These are phyloP conservation scores for Menidia menidia DNA, from an alignment of 2,797 vertebrate genomes.

Conservation along the genomic window DNA sequence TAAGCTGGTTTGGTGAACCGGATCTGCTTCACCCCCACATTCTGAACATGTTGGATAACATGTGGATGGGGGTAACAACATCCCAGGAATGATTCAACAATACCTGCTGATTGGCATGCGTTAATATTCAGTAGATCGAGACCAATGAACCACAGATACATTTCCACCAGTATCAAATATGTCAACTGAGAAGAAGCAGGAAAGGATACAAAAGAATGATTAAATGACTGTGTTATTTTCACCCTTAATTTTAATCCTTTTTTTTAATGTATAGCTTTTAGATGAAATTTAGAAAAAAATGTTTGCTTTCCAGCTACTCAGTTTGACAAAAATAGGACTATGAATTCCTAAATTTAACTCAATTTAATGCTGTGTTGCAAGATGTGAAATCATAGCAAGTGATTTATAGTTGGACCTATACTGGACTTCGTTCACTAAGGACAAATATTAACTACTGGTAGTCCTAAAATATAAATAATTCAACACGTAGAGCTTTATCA, in stretches of 20 bases:
- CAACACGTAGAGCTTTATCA: too few relatives aligned
- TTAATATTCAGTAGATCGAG: too few relatives aligned
- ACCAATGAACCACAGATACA: too few relatives aligned
- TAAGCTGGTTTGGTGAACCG: conserved; percentile 1
- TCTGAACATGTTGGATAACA: neutral
- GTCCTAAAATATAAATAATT: too few relatives aligned
- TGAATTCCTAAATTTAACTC: neutral
- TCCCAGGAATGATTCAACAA: neutral
- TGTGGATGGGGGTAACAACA: neutral
- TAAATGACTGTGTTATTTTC: too few relatives aligned
- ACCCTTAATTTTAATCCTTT: neutral
- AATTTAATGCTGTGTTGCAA: neutral
- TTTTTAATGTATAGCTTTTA: neutral
- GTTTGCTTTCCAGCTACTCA: neutral
- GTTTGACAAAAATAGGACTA: neutral
- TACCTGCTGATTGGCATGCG: too few relatives aligned
- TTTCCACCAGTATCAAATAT: neutral
- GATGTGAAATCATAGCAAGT: too few relatives aligned
- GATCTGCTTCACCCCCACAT: neutral
- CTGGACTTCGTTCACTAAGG: too few relatives aligned
- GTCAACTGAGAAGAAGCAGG: neutral
- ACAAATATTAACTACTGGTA: too few relatives aligned
- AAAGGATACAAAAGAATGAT: too few relatives aligned
- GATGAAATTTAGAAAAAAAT: too few relatives aligned
- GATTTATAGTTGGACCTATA: too few relatives aligned